Base-by-base conservation (phyloP, 2,888 invertebrate genomes). In the Lasioglossum figueresi region DNA sequence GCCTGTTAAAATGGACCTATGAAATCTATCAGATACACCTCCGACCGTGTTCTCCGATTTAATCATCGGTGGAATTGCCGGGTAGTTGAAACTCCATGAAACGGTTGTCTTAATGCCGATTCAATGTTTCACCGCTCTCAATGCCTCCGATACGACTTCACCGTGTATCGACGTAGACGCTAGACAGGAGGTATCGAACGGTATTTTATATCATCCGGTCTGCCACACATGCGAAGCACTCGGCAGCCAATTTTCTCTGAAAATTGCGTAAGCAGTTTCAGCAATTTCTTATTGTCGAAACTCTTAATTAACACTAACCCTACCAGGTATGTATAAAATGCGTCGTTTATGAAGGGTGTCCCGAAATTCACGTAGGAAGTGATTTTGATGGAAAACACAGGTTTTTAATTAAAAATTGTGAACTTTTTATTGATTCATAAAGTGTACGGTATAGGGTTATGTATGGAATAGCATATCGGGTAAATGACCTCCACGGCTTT, bases 1-100 rank as follows among this genome's bases (percentile, higher is more conserved):
- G 84, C 83, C 92, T 92, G 92, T 92, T 92, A 93, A 93, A 93
- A 93, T 90, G 82, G 80, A 75, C 77, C 89, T 70, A 76, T 76
- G 84, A 89, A 90, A 91, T 92, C 89, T 88, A 82, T 79, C 75
- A 80, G 76, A 71, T 56, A 45, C 63, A 40, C 73, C 71, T 75
- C 71, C 27, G 40, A 48, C 37, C 72, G 71, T 34, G 40, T 12
- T 37, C 52, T 34, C 72, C 37, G 45, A 66, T 76, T 72, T 84
- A 84, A 84, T 84, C 76, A 79, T 72, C 71, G 76, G 48, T 37
- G 37, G 34, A 37, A 68, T 68, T 37, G 37, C 37, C 37, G 23
- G 23, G 37, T 23, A 37, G 68, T 68, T 68, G 34, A 37, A 68
- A 68, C 37, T 68, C 34, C 37, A 68, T 37, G 19, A 23, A 68